Base-by-base conservation (phyloP, 2,888 invertebrate genomes). In the Epinotia demarniana region DNA sequence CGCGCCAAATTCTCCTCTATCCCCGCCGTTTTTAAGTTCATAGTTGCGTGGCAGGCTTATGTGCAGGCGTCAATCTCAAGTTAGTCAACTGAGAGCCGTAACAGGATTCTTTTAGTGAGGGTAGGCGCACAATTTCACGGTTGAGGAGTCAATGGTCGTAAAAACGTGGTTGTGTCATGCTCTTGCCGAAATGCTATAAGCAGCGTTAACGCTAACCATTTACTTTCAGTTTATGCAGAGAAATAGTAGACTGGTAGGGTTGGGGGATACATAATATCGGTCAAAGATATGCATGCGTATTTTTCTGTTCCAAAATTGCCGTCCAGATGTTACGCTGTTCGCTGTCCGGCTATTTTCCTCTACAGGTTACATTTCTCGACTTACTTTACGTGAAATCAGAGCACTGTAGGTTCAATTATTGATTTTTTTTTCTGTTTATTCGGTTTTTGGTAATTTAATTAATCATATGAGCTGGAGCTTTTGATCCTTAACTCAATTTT, bases 81-180 rank as follows among this genome's bases (percentile, higher is more conserved):
- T 19, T 19, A 58, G 68, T 68, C 68, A 43, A 68, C 57, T 43
- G 68, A 68, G 57, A 68, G 68, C 11, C 43, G 43, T 68, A 58
- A 68, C 68, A 58, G n/a, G 58, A 68, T 68, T 68, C 43, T 68
- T 58, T 68, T 58, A 68, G 67, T 55, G 57, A 68, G 68, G 68
- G 68, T 68, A 58, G 68, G 55, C 58, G 23, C 68, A 68, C 68
- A 68, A 68, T 68, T 58, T 68, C 68, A 68, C 58, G 68, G 23
- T 58, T 58, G 58, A 68, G 9, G n/a, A n/a, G 68, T 11, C 16
- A 43, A 68, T 57, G 58, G 43, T 16, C 57, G 68, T 68, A 64
- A 68, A 68, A 68, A 68, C 18, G 19, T 39, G 57, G 58, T 68
- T 11, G 12, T 5, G 57, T 13, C n/a, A 18, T 9, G 19, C 39